Conservation (phyloP, 2,888 invertebrate species). For the Luperina nickerlii region DNA sequence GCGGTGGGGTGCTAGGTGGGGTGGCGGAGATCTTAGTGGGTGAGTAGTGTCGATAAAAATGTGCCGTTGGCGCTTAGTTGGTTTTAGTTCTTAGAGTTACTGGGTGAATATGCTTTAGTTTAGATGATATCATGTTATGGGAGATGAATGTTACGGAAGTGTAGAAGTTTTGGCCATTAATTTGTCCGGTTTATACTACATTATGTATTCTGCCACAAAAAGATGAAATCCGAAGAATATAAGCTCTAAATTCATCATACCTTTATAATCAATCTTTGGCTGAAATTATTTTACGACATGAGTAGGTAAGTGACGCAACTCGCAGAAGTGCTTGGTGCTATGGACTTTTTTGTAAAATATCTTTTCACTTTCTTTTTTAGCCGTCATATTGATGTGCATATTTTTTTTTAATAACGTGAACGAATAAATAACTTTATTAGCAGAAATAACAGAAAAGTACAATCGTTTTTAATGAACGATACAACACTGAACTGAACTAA, state of each 20-base stretch:
- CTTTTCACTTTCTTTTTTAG: too few relatives aligned
- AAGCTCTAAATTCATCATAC: neutral
- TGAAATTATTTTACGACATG: neutral
- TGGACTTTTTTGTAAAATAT: too few relatives aligned
- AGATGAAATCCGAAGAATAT: neutral
- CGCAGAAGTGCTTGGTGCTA: too few relatives aligned
- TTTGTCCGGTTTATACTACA: neutral
- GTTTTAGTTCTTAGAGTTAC: conserved; percentile 13
- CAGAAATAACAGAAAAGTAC: too few relatives aligned
- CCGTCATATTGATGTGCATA: too few relatives aligned
- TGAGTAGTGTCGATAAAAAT: conserved; percentile 32
- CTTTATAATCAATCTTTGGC: too few relatives aligned
- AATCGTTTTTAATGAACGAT: too few relatives aligned
- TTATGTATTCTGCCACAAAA: neutral
- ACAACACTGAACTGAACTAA: too few relatives aligned
- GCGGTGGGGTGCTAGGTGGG: conserved; percentile 4
- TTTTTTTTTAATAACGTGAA: too few relatives aligned
- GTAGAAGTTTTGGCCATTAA: neutral
- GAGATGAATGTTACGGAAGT: neutral
- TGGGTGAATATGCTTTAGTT: neutral
- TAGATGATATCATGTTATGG: neutral
- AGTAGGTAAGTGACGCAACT: too few relatives aligned
- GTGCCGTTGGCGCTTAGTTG: conserved; percentile 8
- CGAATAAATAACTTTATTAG: too few relatives aligned
- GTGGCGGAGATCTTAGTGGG: neutral